phyloP scores from a whole-genome alignment of 2,797 vertebrate species.

The Heliangelus exortis region DNA sequence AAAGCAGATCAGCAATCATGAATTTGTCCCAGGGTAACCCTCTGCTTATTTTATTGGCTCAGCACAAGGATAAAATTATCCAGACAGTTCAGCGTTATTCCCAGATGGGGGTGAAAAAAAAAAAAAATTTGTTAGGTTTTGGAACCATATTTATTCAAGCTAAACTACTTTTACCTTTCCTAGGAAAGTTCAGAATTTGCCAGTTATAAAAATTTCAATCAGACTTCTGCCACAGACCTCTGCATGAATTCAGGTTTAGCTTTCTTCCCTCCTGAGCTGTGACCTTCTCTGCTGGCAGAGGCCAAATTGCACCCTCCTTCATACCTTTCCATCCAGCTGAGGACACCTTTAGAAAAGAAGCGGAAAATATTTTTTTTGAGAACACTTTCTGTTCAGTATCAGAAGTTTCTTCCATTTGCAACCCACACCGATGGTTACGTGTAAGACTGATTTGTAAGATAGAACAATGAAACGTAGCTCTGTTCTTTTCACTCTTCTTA shows the following conservation, averaged over 20 bases:
- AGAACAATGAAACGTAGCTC: not conserved
- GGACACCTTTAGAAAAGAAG: not conserved
- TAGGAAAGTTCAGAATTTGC: not conserved
- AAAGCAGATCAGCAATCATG: not conserved
- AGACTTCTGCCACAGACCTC: not conserved
- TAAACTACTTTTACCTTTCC: slow-evolving; percentile 25
- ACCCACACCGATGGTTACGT: not conserved
- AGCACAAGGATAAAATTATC: not conserved
- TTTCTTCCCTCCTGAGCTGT: not conserved
- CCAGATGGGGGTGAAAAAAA: not conserved
- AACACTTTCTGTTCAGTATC: not conserved
- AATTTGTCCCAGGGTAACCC: not conserved
- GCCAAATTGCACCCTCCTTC: not conserved
- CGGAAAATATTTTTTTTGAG: not conserved
- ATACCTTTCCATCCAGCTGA: not conserved
- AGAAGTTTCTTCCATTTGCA: not conserved
- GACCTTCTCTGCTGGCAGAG: not conserved
- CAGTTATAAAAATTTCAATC: not conserved
- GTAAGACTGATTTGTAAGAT: not conserved
- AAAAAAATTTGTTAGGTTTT: not conserved
- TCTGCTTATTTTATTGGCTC: not conserved
- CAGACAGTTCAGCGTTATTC: not conserved
- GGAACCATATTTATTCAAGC: not conserved
- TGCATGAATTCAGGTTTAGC: not conserved
- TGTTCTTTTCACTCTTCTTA: not conserved